Base-by-base conservation (phyloP, 1,140 invertebrate genomes). In the Drosophila asahinai region DNA sequence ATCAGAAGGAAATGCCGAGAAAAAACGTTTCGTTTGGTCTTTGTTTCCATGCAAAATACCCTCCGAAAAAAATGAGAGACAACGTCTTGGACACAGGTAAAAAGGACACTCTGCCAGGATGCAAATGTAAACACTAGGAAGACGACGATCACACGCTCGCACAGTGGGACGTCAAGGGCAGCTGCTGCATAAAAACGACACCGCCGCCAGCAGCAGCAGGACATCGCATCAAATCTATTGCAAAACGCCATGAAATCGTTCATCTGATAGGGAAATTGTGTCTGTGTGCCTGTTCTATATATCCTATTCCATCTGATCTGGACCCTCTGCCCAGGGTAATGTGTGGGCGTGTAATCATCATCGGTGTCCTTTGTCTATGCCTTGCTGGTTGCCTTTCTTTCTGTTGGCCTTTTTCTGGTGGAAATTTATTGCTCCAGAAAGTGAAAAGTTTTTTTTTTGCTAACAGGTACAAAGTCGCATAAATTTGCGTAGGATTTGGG, bases 281-380 rank as follows among this genome's bases (percentile, higher is more conserved):
- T 57, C 55, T 72, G 51, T 61, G 36, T 43, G 33, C 47, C 36
- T 45, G 12, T 76, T 61, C 22, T 54, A 74, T 62, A 77, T 62
- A 65, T 47, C 11, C 15, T 38, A 60, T 49, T 62, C 12, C 25
- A 33, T 30, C 17, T 36, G 38, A 67, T 65, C 71, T 68, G 61
- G 49, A 73, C 43, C 54, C 30, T 59, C 62, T 55, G n/a, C 9
- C 38, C 17, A n/a, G 33, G 48, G 64, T 73, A 80, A 78, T 84
- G 86, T 81, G 84, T 80, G 86, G 86, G 81, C 61, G 86, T 90
- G 79, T 67, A 86, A 89, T 81, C 78, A 79, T 89, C 63, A 52
- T 68, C 64, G 60, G 49, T 66, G 61, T 51, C 60, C 30, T 81
- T 78, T 68, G 71, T 74, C 27, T 30, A 33, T 17, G n/a, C 45